phyloP scores from a whole-genome alignment of 1,140 invertebrate genomes.

The Trichonephila clavata region DNA sequence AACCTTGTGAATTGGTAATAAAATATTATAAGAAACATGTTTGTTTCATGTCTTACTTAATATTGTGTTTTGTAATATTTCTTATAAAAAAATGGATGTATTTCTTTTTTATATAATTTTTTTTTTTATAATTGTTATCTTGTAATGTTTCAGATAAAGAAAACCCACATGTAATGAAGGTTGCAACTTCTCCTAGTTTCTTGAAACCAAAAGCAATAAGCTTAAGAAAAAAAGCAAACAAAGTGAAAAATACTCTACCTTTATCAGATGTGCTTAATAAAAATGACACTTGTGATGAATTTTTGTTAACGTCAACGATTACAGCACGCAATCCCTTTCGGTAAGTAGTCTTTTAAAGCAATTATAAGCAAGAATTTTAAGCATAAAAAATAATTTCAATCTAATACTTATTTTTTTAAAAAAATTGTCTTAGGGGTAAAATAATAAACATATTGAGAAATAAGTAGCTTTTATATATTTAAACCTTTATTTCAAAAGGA shows the following conservation, averaged over 20 bases:
- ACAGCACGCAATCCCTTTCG: conserved; percentile 44
- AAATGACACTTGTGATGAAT: not conserved
- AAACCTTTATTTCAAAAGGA: too few relatives aligned
- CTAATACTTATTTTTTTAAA: too few relatives aligned
- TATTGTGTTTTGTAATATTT: too few relatives aligned
- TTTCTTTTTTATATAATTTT: too few relatives aligned
- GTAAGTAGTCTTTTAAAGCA: conserved; percentile 3
- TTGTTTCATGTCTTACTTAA: too few relatives aligned
- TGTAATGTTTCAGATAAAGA: conserved; percentile 33
- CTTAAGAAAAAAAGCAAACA: conserved; percentile 1
- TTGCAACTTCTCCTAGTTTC: conserved; percentile 62
- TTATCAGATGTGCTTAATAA: conserved; percentile 47
- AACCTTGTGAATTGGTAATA: too few relatives aligned
- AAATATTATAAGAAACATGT: too few relatives aligned
- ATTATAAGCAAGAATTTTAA: too few relatives aligned
- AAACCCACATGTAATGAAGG: conserved; percentile 48
- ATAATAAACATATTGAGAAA: too few relatives aligned
- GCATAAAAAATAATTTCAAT: too few relatives aligned
- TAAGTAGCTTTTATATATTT: too few relatives aligned
- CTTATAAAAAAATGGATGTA: too few relatives aligned
- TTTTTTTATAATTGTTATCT: not conserved
- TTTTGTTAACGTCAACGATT: conserved; percentile 47
- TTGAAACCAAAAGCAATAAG: conserved; percentile 60
- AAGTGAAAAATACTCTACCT: not conserved
- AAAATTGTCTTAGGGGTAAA: not conserved